These are phyloP conservation scores for Alosa sapidissima DNA, from an alignment of 2,797 vertebrate species.

Conservation along the genomic window DNA sequence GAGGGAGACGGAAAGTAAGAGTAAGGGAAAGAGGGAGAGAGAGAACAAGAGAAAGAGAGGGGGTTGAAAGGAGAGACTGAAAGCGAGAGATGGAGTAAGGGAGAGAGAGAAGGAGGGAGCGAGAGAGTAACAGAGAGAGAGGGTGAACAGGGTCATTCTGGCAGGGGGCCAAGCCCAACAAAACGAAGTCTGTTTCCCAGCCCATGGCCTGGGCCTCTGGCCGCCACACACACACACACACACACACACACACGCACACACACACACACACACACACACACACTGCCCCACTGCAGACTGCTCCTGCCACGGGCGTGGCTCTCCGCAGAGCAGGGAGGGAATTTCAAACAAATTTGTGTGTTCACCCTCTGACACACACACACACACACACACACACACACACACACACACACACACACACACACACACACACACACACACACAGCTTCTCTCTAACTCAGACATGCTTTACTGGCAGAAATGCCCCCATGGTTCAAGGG, in stretches of 20 bases:
- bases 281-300: slow-evolving; percentile 13
- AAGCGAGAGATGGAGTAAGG: neutral
- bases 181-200: slow-evolving; percentile 61
- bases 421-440: slow-evolving; percentile 18
- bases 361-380: slow-evolving; percentile 6
- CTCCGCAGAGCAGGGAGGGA: slow-evolving; percentile 26
- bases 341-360: slow-evolving; percentile 35
- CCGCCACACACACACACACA: slow-evolving; percentile 35
- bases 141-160: slow-evolving; percentile 59
- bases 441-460: neutral
- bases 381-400: slow-evolving; percentile 19
- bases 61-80: neutral
- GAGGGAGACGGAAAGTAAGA: neutral
- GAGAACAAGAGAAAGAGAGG: slow-evolving; percentile 41
- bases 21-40: slow-evolving; percentile 29
- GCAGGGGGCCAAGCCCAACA: slow-evolving; percentile 59
- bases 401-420: slow-evolving; percentile 18
- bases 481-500: neutral
- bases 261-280: slow-evolving; percentile 28
- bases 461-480: neutral
- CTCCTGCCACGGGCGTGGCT: slow-evolving; percentile 25
- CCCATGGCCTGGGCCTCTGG: slow-evolving; percentile 36
- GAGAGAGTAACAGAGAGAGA: slow-evolving; percentile 37
- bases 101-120: neutral
- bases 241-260: slow-evolving; percentile 37